phyloP scores from a whole-genome alignment of 2,888 invertebrate species.

The Sepioteuthis lessoniana region DNA sequence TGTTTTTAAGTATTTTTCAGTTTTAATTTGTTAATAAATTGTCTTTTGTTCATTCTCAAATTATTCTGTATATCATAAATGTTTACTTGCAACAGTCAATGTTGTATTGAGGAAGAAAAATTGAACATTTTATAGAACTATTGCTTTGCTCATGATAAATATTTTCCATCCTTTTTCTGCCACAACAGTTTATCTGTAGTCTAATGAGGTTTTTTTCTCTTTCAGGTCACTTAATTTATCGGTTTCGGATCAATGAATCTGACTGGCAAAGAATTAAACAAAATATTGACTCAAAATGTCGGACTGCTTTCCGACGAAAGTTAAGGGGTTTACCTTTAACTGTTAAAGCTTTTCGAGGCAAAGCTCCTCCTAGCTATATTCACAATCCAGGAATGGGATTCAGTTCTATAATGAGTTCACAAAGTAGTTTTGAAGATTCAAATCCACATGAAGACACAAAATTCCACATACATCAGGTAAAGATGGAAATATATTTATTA shows the following conservation, averaged over 20 bases:
- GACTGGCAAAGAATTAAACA: conserved; percentile 78
- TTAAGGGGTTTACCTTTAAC: conserved; percentile 72
- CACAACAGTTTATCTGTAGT: too few species aligned
- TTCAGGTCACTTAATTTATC: conserved; percentile 76
- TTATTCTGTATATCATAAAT: too few species aligned
- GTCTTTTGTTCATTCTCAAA: too few species aligned
- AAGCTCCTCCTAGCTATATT: conserved; percentile 63
- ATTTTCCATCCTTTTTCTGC: too few species aligned
- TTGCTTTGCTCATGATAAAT: too few species aligned
- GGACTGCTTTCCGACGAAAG: conserved; percentile 76
- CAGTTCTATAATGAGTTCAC: conserved; percentile 53
- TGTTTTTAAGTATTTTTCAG: too few species aligned
- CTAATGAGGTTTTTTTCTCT: conserved; percentile 44
- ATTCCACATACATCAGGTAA: conserved; percentile 66
- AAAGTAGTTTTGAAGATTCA: conserved; percentile 51
- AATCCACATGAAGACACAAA: conserved; percentile 60
- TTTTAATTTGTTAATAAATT: too few species aligned
- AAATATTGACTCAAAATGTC: conserved; percentile 78
- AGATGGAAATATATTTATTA: not conserved
- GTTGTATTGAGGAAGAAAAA: too few species aligned
- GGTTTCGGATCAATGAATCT: conserved; percentile 77
- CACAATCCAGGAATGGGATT: conserved; percentile 63
- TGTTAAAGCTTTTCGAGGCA: conserved; percentile 74
- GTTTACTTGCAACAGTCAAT: too few species aligned
- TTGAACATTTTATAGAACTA: too few species aligned